A percentile compares a stretch with the other conserved stretches of the same genome.
Conservation (phyloP, 2,113 vertebrate genomes). For the Jaculus jaculus region DNA sequence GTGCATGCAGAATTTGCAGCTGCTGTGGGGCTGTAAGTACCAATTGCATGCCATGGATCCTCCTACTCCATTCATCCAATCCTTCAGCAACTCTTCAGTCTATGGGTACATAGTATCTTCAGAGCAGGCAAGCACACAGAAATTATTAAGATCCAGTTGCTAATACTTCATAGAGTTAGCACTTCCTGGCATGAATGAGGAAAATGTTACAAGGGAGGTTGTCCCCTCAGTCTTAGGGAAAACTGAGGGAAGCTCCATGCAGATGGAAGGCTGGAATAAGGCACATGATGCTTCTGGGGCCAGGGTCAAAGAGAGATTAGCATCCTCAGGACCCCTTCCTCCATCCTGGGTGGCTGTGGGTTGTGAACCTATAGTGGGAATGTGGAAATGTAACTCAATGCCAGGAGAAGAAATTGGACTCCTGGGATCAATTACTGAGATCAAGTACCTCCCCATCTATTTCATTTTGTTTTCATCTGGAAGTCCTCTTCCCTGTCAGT, state of each 20-base stretch:
- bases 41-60: too few species aligned
- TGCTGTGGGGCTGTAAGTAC: background rate
- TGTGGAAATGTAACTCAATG: background rate
- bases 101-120: too few species aligned
- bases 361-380: background rate
- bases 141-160: background rate
- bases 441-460: background rate
- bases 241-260: background rate
- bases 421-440: background rate
- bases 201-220: background rate
- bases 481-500: constrained; percentile 48
- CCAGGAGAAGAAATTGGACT: background rate
- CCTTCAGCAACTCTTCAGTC: background rate
- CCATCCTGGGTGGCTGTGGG: rapidly evolving
- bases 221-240: background rate
- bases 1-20: background rate
- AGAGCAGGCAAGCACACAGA: background rate
- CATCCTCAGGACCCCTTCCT: background rate
- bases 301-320: rapidly evolving
- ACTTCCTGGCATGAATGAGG: background rate
- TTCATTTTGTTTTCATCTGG: constrained; percentile 12
- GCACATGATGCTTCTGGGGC: too few species aligned
- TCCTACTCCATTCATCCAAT: background rate
- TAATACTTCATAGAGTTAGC: background rate
- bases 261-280: background rate